Evolutionary conservation across 2,888 invertebrate species (phyloP).

Genomic region (Papilio demoleus): DNA sequence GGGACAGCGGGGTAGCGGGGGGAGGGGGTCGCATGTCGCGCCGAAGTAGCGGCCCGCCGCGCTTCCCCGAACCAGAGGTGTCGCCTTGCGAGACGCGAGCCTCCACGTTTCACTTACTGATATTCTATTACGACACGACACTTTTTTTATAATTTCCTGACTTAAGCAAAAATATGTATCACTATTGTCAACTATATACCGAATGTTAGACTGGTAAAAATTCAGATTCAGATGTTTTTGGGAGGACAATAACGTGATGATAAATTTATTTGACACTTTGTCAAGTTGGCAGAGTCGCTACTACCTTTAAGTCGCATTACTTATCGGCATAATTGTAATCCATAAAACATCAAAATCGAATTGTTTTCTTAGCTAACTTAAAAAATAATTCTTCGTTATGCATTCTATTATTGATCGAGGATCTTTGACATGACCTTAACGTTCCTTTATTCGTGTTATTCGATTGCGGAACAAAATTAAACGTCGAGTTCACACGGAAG

Average conservation of each 20-base stretch:
- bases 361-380: too few relatives aligned
- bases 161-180: neutral
- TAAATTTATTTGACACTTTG: neutral
- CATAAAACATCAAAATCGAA: neutral
- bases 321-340: neutral
- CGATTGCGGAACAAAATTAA: conserved; percentile 41
- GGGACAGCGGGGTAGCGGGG: too few relatives aligned
- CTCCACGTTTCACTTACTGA: conserved; percentile 27
- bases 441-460: conserved; percentile 20
- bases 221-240: too few relatives aligned
- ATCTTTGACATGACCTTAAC: neutral
- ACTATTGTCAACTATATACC: neutral
- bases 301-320: neutral
- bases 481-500: conserved; percentile 77
- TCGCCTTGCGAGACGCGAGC: conserved; percentile 53
- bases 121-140: conserved; percentile 6
- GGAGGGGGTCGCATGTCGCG: conserved; percentile 49
- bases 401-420: neutral
- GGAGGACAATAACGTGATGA: neutral
- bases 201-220: too few relatives aligned
- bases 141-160: neutral
- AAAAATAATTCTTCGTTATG: neutral
- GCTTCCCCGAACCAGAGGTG: conserved; percentile 63
- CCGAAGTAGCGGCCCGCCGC: conserved; percentile 50
- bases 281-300: neutral